These are phyloP conservation scores for Pterostichus niger DNA, from an alignment of 2,888 invertebrate species.

Conservation along the genomic window DNA sequence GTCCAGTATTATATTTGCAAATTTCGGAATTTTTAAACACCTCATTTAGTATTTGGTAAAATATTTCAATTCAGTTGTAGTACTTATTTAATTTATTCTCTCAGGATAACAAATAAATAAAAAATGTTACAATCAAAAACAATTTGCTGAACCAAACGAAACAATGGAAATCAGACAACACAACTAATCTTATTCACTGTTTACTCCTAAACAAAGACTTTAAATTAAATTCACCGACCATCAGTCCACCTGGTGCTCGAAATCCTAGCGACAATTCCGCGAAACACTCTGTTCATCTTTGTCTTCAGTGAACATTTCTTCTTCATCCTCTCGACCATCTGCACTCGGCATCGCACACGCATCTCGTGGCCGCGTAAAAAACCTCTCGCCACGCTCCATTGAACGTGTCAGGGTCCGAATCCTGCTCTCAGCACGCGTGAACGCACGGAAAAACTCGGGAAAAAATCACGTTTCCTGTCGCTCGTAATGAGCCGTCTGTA, in stretches of 20 bases:
- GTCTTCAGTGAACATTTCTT: not conserved
- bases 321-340: conserved; percentile 12
- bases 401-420: conserved; percentile 1
- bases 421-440: not conserved
- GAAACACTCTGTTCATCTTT: not conserved
- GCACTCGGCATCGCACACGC: not conserved
- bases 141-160: no score
- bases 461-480: conserved; percentile 36
- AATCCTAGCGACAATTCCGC: no score
- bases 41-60: no score
- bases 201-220: no score
- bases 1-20: no score
- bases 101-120: no score
- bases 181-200: no score
- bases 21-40: no score
- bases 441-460: not conserved
- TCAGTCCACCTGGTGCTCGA: not conserved
- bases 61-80: no score
- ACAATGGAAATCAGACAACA: no score
- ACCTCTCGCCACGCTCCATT: conserved; percentile 18
- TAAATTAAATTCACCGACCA: not conserved
- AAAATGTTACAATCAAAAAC: no score
- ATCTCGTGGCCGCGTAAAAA: not conserved
- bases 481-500: not conserved
- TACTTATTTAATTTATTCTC: no score